Conservation (phyloP, 2,888 invertebrate genomes). For the Melieria omissa region DNA sequence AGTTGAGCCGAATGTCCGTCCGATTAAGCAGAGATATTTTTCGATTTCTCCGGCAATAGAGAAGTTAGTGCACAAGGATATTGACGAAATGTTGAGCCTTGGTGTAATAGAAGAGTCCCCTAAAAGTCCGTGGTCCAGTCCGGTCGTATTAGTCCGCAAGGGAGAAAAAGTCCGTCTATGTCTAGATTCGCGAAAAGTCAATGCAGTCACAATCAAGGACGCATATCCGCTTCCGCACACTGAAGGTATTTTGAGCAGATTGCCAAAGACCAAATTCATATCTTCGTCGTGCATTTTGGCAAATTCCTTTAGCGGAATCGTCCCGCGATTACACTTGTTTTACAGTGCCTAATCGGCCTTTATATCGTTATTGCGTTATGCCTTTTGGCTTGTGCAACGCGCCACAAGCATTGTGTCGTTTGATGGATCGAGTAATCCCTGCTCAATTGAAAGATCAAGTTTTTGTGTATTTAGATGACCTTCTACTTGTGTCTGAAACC, state of each 20-base stretch:
- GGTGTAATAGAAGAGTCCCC: conserved; percentile 52
- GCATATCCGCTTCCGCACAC: conserved; percentile 42
- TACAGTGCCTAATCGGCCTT: neutral
- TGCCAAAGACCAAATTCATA: conserved; percentile 35
- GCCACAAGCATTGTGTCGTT: conserved; percentile 4
- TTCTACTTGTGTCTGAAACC: conserved; percentile 3
- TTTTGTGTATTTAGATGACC: conserved; percentile 14
- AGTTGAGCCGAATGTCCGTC: conserved; percentile 34
- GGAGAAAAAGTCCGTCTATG: conserved; percentile 49
- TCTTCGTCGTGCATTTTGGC: conserved; percentile 41
- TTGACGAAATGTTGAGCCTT: conserved; percentile 53
- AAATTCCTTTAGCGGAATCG: conserved; percentile 32
- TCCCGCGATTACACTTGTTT: conserved; percentile 30
- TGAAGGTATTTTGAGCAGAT: conserved; percentile 38
- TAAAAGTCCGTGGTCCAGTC: conserved; percentile 53
- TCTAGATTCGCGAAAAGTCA: conserved; percentile 54
- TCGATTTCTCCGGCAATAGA: conserved; percentile 42
- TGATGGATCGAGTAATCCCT: conserved; percentile 28
- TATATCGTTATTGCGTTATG: conserved; percentile 5
- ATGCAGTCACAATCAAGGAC: conserved; percentile 46
- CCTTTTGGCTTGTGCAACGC: conserved; percentile 10
- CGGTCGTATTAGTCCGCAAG: conserved; percentile 51
- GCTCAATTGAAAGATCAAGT: neutral
- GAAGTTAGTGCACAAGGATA: conserved; percentile 44
- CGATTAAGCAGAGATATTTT: conserved; percentile 43